Percentiles rank a stretch among this genome's conserved stretches.
These are phyloP conservation scores for Morone saxatilis DNA, from an alignment of 2,113 vertebrate species.

Conservation along the genomic window DNA sequence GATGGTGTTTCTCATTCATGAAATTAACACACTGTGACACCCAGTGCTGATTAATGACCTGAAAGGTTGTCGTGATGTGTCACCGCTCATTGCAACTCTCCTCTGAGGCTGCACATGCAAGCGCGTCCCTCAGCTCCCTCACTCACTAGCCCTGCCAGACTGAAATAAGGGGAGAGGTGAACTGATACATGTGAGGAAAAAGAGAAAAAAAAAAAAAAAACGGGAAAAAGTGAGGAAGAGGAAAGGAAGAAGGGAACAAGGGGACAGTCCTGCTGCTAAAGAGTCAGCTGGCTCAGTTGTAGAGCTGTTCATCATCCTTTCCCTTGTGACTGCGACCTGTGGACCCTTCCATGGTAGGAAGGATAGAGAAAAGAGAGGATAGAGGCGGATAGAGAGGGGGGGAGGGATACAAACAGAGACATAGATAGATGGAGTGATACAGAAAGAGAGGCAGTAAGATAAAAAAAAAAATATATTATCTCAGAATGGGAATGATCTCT, in stretches of 20 bases:
- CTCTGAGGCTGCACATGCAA: constrained; percentile 30
- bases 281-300: constrained; percentile 82
- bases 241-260: constrained; percentile 51
- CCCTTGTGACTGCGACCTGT: constrained; percentile 74
- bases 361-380: constrained; percentile 30
- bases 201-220: constrained; percentile 2
- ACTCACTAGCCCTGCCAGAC: constrained; percentile 30
- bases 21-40: constrained; percentile 63
- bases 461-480: constrained; percentile 28
- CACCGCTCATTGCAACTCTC: constrained; percentile 55
- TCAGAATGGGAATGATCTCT: constrained; percentile 58
- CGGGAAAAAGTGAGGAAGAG: constrained; percentile 6
- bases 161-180: constrained; percentile 42
- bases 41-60: constrained; percentile 84
- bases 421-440: constrained; percentile 64
- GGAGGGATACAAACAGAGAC: constrained; percentile 61
- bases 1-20: constrained; percentile 38
- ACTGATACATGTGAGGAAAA: constrained; percentile 25
- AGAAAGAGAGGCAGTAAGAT: constrained; percentile 56
- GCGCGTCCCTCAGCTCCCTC: constrained; percentile 43
- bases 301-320: constrained; percentile 80
- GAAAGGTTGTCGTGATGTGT: constrained; percentile 77
- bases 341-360: constrained; percentile 37
- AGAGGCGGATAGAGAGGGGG: constrained; percentile 32
- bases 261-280: constrained; percentile 69